Evolutionary conservation across 2,797 vertebrate genomes (phyloP), one percentile per base, ranked within the genome.

Genomic region (Fratercula arctica): DNA sequence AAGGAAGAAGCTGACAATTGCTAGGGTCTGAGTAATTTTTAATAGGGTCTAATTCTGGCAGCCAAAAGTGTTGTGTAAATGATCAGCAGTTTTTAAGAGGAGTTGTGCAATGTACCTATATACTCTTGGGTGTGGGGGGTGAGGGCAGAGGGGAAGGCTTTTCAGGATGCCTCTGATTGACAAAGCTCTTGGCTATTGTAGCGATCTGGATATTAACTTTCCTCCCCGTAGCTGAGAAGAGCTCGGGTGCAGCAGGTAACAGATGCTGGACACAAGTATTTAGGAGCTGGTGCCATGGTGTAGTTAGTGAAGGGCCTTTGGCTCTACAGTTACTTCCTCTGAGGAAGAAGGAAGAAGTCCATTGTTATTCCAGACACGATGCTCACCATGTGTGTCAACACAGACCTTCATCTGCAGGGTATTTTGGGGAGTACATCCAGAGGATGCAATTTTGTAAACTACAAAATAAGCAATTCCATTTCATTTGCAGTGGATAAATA

Each of bases 401-500:
- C 25, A 53, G 43, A 67, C 5, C 24, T 68, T 75, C 50, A 28
- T 19, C 23, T 60, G 28, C 51, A 68, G 64, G 21, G 31, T 51
- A n/a, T 50, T 85, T 54, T 54, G 33, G 53, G 56, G 25, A 64
- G 8, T 6, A 24, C 14, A 23, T n/a, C n/a, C 56, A 64, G 53
- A 91, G n/a, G 31, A 60, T 64, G 28, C 16, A 53, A 51, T 50
- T 72, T 93, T 46, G 53, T 25, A 67, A 86, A 64, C 31, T 31
- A 37, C 17, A 77, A 73, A 79, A 85, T 45, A 80, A 82, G 25
- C 39, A 26, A 31, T 46, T 90, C 59, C 33, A 29, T 18, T 80
- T 64, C 50, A 68, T 89, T 83, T 39, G 39, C 78, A 83, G 64
- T 57, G n/a, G 28, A 46, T 89, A 93, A 89, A 85, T 63, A 56